phyloP scores from a whole-genome alignment of 2,113 vertebrate species.

The Pseudopipra pipra region DNA sequence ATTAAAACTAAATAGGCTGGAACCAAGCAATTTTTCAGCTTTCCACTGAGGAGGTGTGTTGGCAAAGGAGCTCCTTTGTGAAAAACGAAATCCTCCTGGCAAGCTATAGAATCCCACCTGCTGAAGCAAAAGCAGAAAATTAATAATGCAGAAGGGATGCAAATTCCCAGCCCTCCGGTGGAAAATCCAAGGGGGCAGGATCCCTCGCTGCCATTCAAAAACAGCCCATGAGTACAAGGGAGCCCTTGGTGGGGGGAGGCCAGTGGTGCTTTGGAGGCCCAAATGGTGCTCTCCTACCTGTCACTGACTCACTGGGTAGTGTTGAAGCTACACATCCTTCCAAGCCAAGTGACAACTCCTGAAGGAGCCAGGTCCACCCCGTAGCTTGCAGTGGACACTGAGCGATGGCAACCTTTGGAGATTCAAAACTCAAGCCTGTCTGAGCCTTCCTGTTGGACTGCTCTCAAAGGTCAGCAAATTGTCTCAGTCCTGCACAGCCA shows the following conservation, averaged over 20 bases:
- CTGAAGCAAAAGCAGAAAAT: not conserved
- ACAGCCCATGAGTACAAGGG: fast-evolving
- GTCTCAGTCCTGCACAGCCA: not conserved
- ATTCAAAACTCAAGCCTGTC: not conserved
- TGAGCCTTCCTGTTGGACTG: not conserved
- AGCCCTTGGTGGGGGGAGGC: not conserved
- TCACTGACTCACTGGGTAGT: not conserved
- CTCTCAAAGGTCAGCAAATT: not conserved
- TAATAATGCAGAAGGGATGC: not conserved
- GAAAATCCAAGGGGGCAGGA: fast-evolving
- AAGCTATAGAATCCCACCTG: not conserved
- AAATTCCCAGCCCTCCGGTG: not conserved
- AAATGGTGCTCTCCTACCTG: not conserved
- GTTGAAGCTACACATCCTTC: not conserved
- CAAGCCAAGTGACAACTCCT: not conserved
- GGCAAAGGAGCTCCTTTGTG: constrained; percentile 1
- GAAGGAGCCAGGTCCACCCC: not conserved
- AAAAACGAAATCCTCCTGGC: not conserved
- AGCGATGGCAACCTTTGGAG: not conserved
- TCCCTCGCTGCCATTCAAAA: fast-evolving
- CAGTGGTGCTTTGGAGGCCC: fast-evolving
- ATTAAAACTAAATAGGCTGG: constrained; percentile 48
- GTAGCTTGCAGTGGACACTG: not conserved
- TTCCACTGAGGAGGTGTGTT: not conserved
- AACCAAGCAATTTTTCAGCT: not conserved